phyloP scores from a whole-genome alignment of 30 jellyfish, hydroid and myxozoan species.

The Aurelia aurita region DNA sequence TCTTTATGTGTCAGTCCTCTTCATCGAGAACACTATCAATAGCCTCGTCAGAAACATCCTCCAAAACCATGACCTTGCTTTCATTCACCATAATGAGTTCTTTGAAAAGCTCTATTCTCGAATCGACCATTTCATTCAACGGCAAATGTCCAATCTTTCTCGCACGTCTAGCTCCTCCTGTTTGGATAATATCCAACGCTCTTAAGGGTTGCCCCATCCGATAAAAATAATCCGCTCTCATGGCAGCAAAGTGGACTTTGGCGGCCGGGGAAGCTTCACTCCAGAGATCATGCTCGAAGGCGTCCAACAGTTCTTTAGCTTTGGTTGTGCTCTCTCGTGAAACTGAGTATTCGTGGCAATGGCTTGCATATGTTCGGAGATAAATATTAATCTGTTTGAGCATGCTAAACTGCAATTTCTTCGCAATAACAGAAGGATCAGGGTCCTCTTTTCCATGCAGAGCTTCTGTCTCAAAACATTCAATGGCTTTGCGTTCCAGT shows the following conservation, averaged over 20 bases:
- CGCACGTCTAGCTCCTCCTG: background rate
- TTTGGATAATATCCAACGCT: constrained; percentile 10
- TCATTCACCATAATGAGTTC: background rate
- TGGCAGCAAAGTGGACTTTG: background rate
- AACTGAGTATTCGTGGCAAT: background rate
- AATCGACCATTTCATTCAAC: constrained; percentile 9
- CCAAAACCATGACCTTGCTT: background rate
- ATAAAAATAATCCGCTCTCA: constrained; percentile 15
- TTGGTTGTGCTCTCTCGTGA: background rate
- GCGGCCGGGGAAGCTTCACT: constrained; percentile 20
- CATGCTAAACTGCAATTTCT: constrained; percentile 18
- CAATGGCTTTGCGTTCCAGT: constrained; percentile 19
- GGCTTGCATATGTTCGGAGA: constrained; percentile 14
- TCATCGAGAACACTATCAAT: constrained; percentile 3
- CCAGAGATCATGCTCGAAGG: constrained; percentile 16
- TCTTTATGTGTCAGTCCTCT: no score
- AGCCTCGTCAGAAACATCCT: constrained; percentile 7
- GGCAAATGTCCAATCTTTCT: constrained; percentile 5
- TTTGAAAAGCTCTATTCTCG: background rate
- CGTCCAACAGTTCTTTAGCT: constrained; percentile 23
- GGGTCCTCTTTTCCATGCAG: constrained; percentile 10
- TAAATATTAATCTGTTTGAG: background rate
- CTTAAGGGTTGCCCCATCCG: background rate
- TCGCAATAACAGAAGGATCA: background rate
- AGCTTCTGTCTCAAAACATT: constrained; percentile 16